Base-by-base conservation (phyloP, 1,140 invertebrate genomes). In the Diabrotica virgifera region DNA sequence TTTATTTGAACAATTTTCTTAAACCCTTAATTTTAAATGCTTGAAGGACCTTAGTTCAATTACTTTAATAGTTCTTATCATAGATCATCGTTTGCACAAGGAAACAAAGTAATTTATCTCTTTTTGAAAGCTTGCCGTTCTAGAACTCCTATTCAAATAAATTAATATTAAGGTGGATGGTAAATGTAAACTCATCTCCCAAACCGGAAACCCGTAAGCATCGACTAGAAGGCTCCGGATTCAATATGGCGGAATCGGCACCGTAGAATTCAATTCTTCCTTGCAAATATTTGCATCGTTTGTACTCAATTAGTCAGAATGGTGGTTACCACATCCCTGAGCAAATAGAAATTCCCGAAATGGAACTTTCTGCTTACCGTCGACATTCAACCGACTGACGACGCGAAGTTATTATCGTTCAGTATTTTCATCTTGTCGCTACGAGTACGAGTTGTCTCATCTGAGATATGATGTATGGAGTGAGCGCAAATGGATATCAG, bases 261-360 rank as follows among this genome's bases (percentile, higher is more conserved):
- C 40, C 40, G 40, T 5, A 8, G 40, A 46, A 46, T 46, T n/a
- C 40, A 46, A 46, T 46, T 46, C 40, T 46, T 46, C 40, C 8
- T 10, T 46, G 40, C 40, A 46, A 46, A 46, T 46, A 46, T 46
- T 46, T 46, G 40, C 40, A 46, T 46, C 40, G 40, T 46, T 46
- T 46, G 40, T 46, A 46, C 40, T 46, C 40, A 46, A 46, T 46
- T 46, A 46, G 40, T 10, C 40, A 46, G 40, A 46, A 46, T 46
- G 40, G 40, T 46, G 40, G n/a, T 46, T 46, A 46, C 40, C 8
- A 46, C 40, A 46, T 46, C n/a, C n/a, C n/a, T 10, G n/a, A 46
- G 40, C 40, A 46, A 46, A 46, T 46, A 46, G 40, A 46, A 46
- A 46, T 3, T 46, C 40, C 40, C n/a, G 40, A 46, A 46, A 46